These are phyloP conservation scores for Atherix ibis DNA, from an alignment of 2,888 invertebrate genomes.

Conservation along the genomic window DNA sequence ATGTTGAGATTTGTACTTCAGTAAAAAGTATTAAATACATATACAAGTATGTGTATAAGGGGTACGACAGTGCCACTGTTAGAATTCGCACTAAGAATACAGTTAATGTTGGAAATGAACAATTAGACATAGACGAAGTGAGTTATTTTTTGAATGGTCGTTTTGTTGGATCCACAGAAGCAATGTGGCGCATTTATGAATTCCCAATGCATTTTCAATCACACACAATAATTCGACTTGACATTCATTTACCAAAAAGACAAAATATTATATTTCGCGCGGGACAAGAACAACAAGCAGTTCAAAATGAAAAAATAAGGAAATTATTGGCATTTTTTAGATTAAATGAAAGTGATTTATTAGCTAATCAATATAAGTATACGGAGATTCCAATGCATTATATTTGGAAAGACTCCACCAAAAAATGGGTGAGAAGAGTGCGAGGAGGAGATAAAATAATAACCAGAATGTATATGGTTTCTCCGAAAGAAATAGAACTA, in stretches of 20 bases:
- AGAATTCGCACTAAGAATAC: constrained; percentile 1
- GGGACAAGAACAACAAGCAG: constrained; percentile 8
- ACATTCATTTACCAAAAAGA: constrained; percentile 21
- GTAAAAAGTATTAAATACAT: constrained; percentile 18
- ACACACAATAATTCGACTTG: constrained; percentile 19
- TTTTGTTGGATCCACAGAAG: constrained; percentile 23
- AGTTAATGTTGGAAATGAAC: neutral
- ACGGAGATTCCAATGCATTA: no score
- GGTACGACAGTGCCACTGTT: constrained; percentile 15
- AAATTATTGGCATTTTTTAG: constrained; percentile 9
- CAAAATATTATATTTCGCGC: constrained; percentile 14
- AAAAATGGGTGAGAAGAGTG: no score
- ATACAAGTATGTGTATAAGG: constrained; percentile 18
- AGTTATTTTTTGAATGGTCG: constrained; percentile 17
- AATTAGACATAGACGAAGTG: constrained; percentile 17
- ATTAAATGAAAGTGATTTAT: no score
- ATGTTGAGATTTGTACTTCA: constrained; percentile 18
- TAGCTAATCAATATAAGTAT: no score
- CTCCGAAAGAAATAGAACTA: constrained; percentile 11
- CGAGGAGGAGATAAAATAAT: constrained; percentile 10
- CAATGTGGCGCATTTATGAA: constrained; percentile 21
- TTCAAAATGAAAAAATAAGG: constrained; percentile 5
- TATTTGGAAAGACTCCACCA: no score
- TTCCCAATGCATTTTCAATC: constrained; percentile 15
- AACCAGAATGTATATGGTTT: constrained; percentile 9